A percentile compares a stretch with the other conserved stretches of the same genome.
These are phyloP conservation scores for human (Homo sapiens) DNA, from an alignment of 2,113 vertebrate genomes.

Conservation along the genomic window DNA sequence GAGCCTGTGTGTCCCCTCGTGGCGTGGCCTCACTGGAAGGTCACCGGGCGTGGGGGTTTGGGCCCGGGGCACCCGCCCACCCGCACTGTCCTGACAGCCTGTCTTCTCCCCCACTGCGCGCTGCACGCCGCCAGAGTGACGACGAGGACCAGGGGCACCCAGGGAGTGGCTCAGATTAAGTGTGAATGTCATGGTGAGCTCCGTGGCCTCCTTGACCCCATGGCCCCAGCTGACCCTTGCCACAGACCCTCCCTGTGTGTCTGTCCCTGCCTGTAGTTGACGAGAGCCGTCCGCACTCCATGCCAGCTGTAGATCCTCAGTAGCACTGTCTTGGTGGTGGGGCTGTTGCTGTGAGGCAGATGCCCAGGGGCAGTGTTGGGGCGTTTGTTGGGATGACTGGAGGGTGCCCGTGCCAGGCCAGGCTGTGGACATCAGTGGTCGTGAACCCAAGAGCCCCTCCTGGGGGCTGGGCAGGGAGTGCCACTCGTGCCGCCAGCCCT, in stretches of 20 bases:
- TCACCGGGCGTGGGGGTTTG: not conserved
- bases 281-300: not conserved
- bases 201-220: slow-evolving; percentile 74
- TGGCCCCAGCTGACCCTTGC: not conserved
- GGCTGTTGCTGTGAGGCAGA: not conserved
- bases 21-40: not conserved
- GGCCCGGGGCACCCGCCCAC: not conserved
- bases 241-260: slow-evolving; percentile 14
- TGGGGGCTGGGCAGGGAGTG: no score
- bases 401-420: not conserved
- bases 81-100: slow-evolving; percentile 56
- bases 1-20: not conserved
- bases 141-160: slow-evolving; percentile 91
- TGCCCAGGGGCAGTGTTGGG: not conserved
- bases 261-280: slow-evolving; percentile 58
- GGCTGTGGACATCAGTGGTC: not conserved
- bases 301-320: not conserved
- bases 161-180: slow-evolving; percentile 94
- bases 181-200: slow-evolving; percentile 91
- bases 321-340: not conserved
- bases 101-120: slow-evolving; percentile 80
- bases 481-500: not conserved
- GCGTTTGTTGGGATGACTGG: no score
- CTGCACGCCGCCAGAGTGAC: slow-evolving; percentile 90
- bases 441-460: not conserved